Evolutionary conservation across 2,888 invertebrate genomes (phyloP), one percentile per base, ranked within the genome.

Genomic region (Sepioteuthis lessoniana): DNA sequence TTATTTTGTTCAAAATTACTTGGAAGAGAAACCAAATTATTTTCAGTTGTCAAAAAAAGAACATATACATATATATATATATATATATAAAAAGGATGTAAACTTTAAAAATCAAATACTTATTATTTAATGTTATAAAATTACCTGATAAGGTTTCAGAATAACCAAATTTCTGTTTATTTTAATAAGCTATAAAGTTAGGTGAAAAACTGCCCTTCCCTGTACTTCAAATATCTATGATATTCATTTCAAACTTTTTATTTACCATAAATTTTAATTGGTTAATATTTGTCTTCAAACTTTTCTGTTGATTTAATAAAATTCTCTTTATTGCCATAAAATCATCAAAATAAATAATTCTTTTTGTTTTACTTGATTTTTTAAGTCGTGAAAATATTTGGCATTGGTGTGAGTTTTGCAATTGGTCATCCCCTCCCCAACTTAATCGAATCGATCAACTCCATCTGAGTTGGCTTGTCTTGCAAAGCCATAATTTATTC

Each of bases 391-490:
- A 35, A 35, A 76, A 35, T 76, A n/a, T 76, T 76, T 76, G 76
- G 76, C 76, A 13, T 76, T n/a, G 76, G 55, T 25, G 25, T 76
- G 76, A 76, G n/a, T 76, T 76, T 76, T 76, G 76, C 76, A 76
- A 76, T 76, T 76, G 76, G 76, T n/a, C 76, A 35, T 35, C 76
- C 35, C n/a, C n/a, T 76, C 76, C 55, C 35, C n/a, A 76, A 76
- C 76, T 76, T 76, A 76, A 76, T 76, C n/a, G 19, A 35, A 76
- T 76, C 76, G 25, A 76, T 10, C n/a, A 35, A 35, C 76, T 76
- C 76, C 76, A 76, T 76, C n/a, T 76, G 76, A 76, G 76, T n/a
- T 19, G 76, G 76, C 76, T n/a, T 76, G 76, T 76, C 76, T 76
- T 76, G 35, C 76, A 76, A 35, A 76, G 19, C n/a, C 21, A 76